Base-by-base conservation (phyloP, 2,888 invertebrate species). In the Harpagoxenus sublaevis region DNA sequence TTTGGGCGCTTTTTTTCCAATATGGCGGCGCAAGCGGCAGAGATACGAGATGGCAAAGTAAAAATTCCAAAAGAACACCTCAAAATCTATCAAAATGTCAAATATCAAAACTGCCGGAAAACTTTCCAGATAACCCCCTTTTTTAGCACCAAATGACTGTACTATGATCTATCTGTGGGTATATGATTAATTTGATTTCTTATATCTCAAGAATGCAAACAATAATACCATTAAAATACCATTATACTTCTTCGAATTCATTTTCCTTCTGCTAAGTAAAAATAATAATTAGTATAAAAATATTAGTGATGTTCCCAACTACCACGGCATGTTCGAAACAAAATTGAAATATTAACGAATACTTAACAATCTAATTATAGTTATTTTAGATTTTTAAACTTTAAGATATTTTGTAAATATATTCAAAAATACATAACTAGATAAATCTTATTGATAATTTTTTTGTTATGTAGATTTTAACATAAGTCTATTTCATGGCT, bases 281-380 rank as follows among this genome's bases (percentile, higher is more conserved):
- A 63, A 63, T 39, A 0, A 63, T 63, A 63, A 63, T 62, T 35
- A 62, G 2, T 31, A 31, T 31, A 31, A 60, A 60, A 18, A 31
- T 60, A 60, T 31, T 8, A 60, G 1, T 31, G 31, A 31, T 28
- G 5, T 60, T 45, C 3, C 1, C 3, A 42, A 42, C 12, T 31
- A 31, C 9, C 2, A 57, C 5, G 2, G 10, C 12, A 15, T 31
- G 6, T 60, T 35, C 3, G n/a, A 18, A 62, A 62, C 1, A 35
- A 62, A 62, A 35, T 62, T 62, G 9, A 62, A 62, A 35, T 51
- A 6, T 35, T 62, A 62, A 62, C 9, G 18, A 62, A 62, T 60
- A 57, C 3, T 57, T 28, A 28, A 15, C 15, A 6, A 57, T 57
- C 10, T 57, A 57, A 31, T 57, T 57, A 57, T 8, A 31, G 5